phyloP scores from a whole-genome alignment of 1,140 invertebrate genomes.

The Capitella teleta region DNA sequence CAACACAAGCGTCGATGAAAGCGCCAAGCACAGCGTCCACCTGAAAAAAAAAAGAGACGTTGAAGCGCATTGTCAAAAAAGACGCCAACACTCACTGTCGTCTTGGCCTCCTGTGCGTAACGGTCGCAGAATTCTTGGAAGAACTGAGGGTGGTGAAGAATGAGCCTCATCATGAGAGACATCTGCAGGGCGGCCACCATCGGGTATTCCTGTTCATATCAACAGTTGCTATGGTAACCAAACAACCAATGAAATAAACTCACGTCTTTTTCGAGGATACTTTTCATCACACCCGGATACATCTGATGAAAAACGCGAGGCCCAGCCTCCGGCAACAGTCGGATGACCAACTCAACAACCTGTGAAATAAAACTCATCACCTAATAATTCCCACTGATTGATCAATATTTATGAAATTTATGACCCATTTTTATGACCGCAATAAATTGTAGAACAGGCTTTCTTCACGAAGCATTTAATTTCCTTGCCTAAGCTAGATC shows the following conservation, averaged over 20 bases:
- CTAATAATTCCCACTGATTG: not conserved
- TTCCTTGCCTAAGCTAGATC: not conserved
- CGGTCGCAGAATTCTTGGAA: slow-evolving; percentile 31
- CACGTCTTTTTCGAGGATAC: slow-evolving; percentile 37
- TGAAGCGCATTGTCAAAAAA: not conserved
- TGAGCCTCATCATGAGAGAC: slow-evolving; percentile 61
- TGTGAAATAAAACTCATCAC: not conserved
- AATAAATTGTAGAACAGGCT: not conserved
- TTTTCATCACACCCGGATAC: slow-evolving; percentile 31
- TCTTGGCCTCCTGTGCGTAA: slow-evolving; percentile 14
- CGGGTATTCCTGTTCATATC: slow-evolving; percentile 57
- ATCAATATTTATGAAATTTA: not conserved
- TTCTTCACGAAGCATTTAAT: not conserved
- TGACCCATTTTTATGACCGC: not conserved
- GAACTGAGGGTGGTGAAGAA: slow-evolving; percentile 58
- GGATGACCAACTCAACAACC: slow-evolving; percentile 29
- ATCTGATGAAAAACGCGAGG: slow-evolving; percentile 34
- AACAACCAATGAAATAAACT: slow-evolving; percentile 18
- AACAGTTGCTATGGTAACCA: slow-evolving; percentile 52
- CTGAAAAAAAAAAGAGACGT: slow-evolving; percentile 16
- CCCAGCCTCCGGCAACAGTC: slow-evolving; percentile 44
- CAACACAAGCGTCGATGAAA: slow-evolving; percentile 66
- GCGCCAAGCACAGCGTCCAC: slow-evolving; percentile 51
- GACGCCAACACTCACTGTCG: not conserved
- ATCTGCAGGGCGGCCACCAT: slow-evolving; percentile 65